Evolutionary conservation across 2,888 invertebrate genomes (phyloP), one percentile per base, ranked within the genome.

Genomic region (Conops quadrifasciatus): DNA sequence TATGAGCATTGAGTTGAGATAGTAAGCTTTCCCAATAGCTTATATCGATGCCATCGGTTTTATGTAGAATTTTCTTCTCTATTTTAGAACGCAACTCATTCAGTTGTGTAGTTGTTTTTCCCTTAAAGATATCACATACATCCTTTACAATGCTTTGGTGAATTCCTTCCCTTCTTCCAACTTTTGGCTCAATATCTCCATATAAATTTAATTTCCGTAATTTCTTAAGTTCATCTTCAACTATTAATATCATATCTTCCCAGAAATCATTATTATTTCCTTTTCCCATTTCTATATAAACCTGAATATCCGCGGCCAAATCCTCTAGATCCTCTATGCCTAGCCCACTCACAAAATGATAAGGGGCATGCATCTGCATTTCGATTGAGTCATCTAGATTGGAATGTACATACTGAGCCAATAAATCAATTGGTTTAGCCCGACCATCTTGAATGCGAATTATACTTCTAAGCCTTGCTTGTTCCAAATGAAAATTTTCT

Each of bases 301-400:
- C 94, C 86, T 96, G 95, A 71, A 99, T 98, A 82, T 99, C 99
- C 78, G 94, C 98, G 0, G 97, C 89, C 19, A 99, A 87, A 87
- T 99, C 99, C 84, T 99, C 98, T 26, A 98, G 88, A 85, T 99
- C 98, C 76, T 92, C 91, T 7, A 93, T 90, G 19, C 93, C 92
- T 70, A 98, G 88, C 0, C 98, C 97, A 82, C 96, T 94, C 0
- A 99, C 89, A 83, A 97, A 97, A 0, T 94, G 94, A 83, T 98
- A 97, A 0, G 99, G 98, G 84, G 99, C 98, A 82, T 97, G 96
- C 95, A 99, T 96, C 87, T 98, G 96, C 95, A 99, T 96, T 87
- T 98, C 98, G 28, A 98, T 92, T 0, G 96, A 94, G 79, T 97
- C 94, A 67, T 94, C 94, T 76, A 93, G 90, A 78, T 94, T 94